Percentiles rank a stretch among this genome's conserved stretches.
phyloP scores from a whole-genome alignment of 2,888 invertebrate genomes.

The Drosophila merina region DNA sequence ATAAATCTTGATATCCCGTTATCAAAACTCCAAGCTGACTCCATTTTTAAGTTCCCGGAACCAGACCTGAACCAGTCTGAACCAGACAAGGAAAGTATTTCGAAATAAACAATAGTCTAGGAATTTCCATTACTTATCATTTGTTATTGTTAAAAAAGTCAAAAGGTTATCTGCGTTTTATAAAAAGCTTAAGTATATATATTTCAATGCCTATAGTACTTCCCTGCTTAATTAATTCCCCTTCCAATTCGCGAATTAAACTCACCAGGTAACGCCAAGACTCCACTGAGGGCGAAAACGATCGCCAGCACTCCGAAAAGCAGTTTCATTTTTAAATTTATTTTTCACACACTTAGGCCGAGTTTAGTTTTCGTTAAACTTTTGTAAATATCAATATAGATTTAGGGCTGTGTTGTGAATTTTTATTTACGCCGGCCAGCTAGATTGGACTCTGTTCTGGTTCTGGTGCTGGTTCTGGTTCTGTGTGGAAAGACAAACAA shows the following conservation, averaged over 20 bases:
- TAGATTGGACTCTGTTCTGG: conserved; percentile 23
- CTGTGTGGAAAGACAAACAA: conserved; percentile 72
- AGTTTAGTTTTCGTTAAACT: neutral
- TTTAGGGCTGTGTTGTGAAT: conserved; percentile 27
- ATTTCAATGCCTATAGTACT: neutral
- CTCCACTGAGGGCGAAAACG: conserved; percentile 76
- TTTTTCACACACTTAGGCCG: conserved; percentile 27
- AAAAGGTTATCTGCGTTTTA: conserved; percentile 45
- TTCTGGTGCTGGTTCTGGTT: conserved; percentile 46
- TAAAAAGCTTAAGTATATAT: conserved; percentile 20
- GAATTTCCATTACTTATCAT: conserved; percentile 51
- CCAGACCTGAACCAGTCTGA: conserved; percentile 1
- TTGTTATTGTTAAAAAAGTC: conserved; percentile 44
- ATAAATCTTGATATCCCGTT: too few species aligned
- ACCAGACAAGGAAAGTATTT: conserved; percentile 9
- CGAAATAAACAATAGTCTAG: neutral
- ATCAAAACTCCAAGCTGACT: too few species aligned
- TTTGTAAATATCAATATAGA: conserved; percentile 22
- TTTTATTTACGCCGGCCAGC: conserved; percentile 22
- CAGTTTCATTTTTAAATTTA: conserved; percentile 73
- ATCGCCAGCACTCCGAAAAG: conserved; percentile 74
- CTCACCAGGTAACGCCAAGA: conserved; percentile 82
- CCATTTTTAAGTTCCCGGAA: too few species aligned
- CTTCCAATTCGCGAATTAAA: conserved; percentile 23
- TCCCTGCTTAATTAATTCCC: neutral